These are phyloP conservation scores for Limenitis camilla DNA, from an alignment of 2,888 invertebrate species.

Conservation along the genomic window DNA sequence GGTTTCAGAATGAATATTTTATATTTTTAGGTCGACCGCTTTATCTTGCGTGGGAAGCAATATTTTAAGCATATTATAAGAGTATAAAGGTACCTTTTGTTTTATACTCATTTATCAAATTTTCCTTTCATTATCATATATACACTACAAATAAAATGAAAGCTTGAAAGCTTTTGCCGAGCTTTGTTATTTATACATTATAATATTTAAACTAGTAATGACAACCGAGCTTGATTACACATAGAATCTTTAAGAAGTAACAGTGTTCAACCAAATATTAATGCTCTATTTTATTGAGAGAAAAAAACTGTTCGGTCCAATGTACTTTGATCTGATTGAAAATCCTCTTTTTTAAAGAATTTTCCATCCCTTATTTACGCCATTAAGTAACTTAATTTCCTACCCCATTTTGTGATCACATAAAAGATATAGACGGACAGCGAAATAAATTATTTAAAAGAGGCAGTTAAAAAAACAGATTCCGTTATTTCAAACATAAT, in stretches of 20 bases:
- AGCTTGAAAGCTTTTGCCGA: too few relatives aligned
- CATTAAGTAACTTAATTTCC: neutral
- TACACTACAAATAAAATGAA: too few relatives aligned
- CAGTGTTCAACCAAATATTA: too few relatives aligned
- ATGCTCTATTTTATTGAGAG: too few relatives aligned
- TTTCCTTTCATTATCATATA: too few relatives aligned
- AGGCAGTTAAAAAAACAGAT: conserved; percentile 8
- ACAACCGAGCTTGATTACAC: too few relatives aligned
- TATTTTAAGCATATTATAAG: conserved; percentile 20
- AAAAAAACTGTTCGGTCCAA: too few relatives aligned
- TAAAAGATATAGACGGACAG: neutral
- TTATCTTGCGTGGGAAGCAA: conserved; percentile 21
- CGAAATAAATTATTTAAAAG: neutral
- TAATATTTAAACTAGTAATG: too few relatives aligned
- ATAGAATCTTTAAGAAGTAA: too few relatives aligned
- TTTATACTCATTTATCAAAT: conserved; percentile 3
- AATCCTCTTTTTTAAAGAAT: neutral
- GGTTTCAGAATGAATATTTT: neutral
- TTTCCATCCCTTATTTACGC: neutral
- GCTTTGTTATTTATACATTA: too few relatives aligned
- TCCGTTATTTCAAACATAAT: conserved; percentile 13
- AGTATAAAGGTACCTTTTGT: conserved; percentile 8
- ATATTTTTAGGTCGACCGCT: conserved; percentile 16
- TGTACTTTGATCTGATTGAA: too few relatives aligned
- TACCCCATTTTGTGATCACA: neutral